Conservation (phyloP, 2,888 invertebrate species). For the Drosophila antonietae region DNA sequence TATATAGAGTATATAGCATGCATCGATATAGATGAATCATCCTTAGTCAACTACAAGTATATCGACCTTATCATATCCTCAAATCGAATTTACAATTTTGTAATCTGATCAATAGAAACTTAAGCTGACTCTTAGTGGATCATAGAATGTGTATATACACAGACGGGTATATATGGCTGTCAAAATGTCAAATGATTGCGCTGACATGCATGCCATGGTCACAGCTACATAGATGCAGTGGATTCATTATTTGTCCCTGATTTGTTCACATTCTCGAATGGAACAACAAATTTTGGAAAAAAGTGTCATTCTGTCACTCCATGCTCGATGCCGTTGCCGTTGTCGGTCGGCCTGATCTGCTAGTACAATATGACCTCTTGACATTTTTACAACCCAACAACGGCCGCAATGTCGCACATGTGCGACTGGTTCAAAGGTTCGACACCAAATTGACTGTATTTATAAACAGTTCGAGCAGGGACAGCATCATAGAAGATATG, state of each 20-base stretch:
- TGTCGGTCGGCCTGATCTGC: conserved; percentile 13
- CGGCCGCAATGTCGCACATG: conserved; percentile 55
- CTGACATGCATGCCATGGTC: conserved; percentile 61
- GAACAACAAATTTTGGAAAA: conserved; percentile 26
- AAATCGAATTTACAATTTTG: conserved; percentile 14
- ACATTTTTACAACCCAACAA: conserved; percentile 54
- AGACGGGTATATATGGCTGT: conserved; percentile 50
- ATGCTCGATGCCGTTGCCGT: conserved; percentile 3
- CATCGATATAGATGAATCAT: not conserved
- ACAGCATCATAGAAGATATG: conserved; percentile 3
- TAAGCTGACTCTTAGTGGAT: conserved; percentile 35
- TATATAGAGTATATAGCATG: not conserved
- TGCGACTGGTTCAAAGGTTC: conserved; percentile 76
- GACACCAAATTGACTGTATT: conserved; percentile 78
- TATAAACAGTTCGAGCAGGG: conserved; percentile 69
- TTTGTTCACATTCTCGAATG: conserved; percentile 24
- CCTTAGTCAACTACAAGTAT: not conserved
- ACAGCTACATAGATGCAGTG: conserved; percentile 19
- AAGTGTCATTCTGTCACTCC: conserved; percentile 61
- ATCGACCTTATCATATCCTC: not conserved
- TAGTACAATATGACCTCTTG: conserved; percentile 62
- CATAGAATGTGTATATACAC: conserved; percentile 4
- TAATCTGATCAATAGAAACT: conserved; percentile 58
- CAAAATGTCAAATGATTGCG: conserved; percentile 77
- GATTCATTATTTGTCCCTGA: conserved; percentile 39